Conservation (phyloP, 2,113 vertebrate species). For the Dipodomys spectabilis region DNA sequence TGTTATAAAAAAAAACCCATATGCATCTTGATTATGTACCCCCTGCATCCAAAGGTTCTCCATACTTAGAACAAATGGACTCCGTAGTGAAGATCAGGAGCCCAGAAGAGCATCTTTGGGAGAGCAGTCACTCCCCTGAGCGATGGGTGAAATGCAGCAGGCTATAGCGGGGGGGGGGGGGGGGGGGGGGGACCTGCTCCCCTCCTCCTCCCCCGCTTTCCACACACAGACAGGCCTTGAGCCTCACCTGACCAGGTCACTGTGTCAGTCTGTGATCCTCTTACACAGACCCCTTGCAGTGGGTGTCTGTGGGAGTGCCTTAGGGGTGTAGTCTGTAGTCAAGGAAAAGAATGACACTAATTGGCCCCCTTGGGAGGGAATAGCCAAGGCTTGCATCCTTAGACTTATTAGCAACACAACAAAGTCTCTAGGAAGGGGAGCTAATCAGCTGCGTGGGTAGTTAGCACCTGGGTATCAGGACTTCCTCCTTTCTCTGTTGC, state of each 20-base stretch:
- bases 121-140: background rate
- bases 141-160: background rate
- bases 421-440: constrained; percentile 12
- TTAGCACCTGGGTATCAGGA: background rate
- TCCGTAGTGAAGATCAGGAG: background rate
- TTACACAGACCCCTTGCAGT: background rate
- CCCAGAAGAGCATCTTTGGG: background rate
- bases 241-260: background rate
- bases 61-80: background rate
- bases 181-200: too few relatives aligned
- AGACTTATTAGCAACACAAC: background rate
- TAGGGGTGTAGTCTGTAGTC: background rate
- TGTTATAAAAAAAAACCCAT: background rate
- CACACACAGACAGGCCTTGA: too few relatives aligned
- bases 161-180: background rate
- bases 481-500: background rate
- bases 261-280: background rate
- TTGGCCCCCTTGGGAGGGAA: background rate
- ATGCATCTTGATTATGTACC: background rate
- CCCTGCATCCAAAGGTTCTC: background rate
- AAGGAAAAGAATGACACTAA: background rate
- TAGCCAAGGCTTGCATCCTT: background rate
- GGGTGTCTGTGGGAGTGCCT: background rate
- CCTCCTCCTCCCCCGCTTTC: too few relatives aligned
- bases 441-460: background rate